Conservation (phyloP, 2,888 invertebrate species). For the Epistrophella euchroma region DNA sequence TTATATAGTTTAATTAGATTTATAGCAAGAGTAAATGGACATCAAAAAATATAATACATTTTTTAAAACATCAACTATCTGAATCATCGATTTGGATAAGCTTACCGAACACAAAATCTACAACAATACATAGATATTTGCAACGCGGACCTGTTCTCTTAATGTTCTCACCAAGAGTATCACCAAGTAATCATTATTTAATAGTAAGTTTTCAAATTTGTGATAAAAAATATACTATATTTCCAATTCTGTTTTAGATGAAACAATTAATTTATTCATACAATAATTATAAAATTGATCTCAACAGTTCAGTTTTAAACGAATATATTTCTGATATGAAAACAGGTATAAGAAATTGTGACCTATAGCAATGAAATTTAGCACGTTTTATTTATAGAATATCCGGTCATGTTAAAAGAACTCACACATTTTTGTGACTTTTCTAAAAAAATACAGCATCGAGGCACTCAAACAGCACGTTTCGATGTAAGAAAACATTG, state of each 20-base stretch:
- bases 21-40: conserved; percentile 85
- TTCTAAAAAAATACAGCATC: background rate
- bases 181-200: conserved; percentile 87
- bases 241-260: conserved; percentile 41
- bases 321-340: conserved; percentile 41
- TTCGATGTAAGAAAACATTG: conserved; percentile 17
- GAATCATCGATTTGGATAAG: conserved; percentile 88
- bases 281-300: conserved; percentile 23
- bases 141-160: conserved; percentile 89
- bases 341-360: conserved; percentile 30
- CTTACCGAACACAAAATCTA: conserved; percentile 89
- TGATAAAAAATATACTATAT: background rate
- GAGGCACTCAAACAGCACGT: conserved; percentile 7
- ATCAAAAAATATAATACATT: conserved; percentile 85
- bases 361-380: background rate
- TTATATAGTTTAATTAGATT: conserved; percentile 83
- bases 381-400: conserved; percentile 28
- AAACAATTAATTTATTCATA: conserved; percentile 58
- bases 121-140: conserved; percentile 87
- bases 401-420: conserved; percentile 19
- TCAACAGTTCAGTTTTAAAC: conserved; percentile 56
- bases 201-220: conserved; percentile 80
- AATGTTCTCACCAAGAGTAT: conserved; percentile 91
- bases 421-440: conserved; percentile 32
- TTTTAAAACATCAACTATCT: conserved; percentile 87